Evolutionary conservation across 2,888 invertebrate species (phyloP).

Genomic region (Nephrocerus scutellatus): DNA sequence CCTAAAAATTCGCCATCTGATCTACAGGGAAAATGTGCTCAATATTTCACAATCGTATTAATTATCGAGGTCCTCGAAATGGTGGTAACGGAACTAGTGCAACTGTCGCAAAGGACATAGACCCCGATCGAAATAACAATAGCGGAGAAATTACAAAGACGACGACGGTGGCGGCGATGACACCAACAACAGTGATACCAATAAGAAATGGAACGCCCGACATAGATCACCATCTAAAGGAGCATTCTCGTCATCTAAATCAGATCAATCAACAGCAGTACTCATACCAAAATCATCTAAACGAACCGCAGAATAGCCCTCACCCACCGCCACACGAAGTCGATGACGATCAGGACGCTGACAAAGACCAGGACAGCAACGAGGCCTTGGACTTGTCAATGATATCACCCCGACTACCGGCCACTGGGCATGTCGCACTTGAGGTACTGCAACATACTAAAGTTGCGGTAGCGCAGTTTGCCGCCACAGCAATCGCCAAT

Average conservation of each 20-base stretch:
- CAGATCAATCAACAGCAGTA: too few relatives aligned
- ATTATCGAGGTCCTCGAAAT: conserved; percentile 40
- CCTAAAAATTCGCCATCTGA: too few relatives aligned
- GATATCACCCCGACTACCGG: conserved; percentile 33
- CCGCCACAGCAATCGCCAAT: conserved; percentile 77
- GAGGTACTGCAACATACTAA: conserved; percentile 90
- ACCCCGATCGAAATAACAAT: conserved; percentile 42
- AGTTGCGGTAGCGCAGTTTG: conserved; percentile 75
- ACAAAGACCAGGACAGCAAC: conserved; percentile 35
- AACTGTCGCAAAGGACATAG: conserved; percentile 37
- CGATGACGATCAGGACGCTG: conserved; percentile 18
- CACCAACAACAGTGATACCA: conserved; percentile 5
- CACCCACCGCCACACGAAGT: too few relatives aligned
- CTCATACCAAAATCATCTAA: too few relatives aligned
- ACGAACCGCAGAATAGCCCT: too few relatives aligned
- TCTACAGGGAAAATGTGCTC: conserved; percentile 38
- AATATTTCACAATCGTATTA: conserved; percentile 45
- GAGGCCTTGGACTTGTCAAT: conserved; percentile 43
- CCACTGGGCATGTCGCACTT: conserved; percentile 70
- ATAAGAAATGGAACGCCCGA: too few relatives aligned
- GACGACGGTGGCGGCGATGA: conserved; percentile 14
- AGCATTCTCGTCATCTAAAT: too few relatives aligned
- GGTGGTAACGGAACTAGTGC: conserved; percentile 21
- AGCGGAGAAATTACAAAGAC: conserved; percentile 16
- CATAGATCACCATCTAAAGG: too few relatives aligned